Evolutionary conservation across 2,888 invertebrate genomes (phyloP), one percentile per base, ranked within the genome.

Genomic region (Laothoe populi): DNA sequence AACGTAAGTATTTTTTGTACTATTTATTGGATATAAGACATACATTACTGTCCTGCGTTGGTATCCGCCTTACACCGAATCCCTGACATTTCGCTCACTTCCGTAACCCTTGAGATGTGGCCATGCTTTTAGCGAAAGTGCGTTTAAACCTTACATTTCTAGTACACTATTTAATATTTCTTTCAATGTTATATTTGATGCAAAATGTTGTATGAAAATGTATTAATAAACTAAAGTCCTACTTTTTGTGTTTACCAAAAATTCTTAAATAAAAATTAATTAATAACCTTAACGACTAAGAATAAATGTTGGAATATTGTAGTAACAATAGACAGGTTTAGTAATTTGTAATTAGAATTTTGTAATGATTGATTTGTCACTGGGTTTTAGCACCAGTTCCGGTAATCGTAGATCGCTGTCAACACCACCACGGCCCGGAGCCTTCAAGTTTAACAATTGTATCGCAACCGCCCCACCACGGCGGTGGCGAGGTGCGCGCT

Each of bases 1-100:
- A 53, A 53, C 35, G 7, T 35, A 31, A 16, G 31, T 26, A 24
- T 42, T 24, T n/a, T 8, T 57, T 21, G 23, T 57, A 38, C 23
- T 38, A 60, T 67, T 66, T 65, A 67, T 65, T 57, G 60, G 40
- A 48, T 16, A 38, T 61, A 64, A 66, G 62, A 31, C 57, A 65
- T 66, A 62, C 45, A 42, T 64, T 70, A 70, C 70, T 67, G 60
- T 68, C 71, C 71, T 68, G 64, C 62, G 64, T 70, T 70, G 66
- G 72, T 74, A 80, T 79, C 75, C 77, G 79, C 75, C 72, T 74
- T 73, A 76, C 67, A 60, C 67, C 63, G 64, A 79, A 83, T 82
- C 90, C 89, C 82, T 90, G 90, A 90, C 90, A 91, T 90, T 90
- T 89, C 68, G 72, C 65, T 67, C 65, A 69, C 78, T 83, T 86